Conservation (phyloP, 2,797 vertebrate species). For the Peromyscus melanophrys region DNA sequence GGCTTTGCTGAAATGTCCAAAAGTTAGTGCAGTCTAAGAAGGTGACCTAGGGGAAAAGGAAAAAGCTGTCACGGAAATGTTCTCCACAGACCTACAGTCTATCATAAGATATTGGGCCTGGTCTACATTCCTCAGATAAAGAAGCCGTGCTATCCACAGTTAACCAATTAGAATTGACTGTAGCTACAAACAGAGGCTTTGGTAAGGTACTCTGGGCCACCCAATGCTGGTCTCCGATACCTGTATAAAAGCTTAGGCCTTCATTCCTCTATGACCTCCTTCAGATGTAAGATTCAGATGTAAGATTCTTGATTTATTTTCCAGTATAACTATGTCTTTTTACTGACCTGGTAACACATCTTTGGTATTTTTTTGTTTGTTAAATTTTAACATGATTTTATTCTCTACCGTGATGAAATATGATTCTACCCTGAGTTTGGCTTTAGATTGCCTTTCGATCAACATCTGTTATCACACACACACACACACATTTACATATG, state of each 20-base stretch:
- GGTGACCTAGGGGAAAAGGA: not conserved
- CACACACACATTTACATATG: not conserved
- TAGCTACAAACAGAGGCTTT: not conserved
- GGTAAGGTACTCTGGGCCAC: not conserved
- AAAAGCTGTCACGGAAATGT: not conserved
- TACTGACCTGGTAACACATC: not conserved
- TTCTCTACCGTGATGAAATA: not conserved
- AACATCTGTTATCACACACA: not conserved
- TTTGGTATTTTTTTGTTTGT: not conserved
- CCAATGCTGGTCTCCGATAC: too few species aligned
- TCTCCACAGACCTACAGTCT: not conserved
- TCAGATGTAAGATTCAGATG: slow-evolving; percentile 12
- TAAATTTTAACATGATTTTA: not conserved
- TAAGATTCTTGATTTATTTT: slow-evolving; percentile 39
- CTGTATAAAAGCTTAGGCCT: not conserved
- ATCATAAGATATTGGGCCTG: not conserved
- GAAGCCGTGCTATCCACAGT: not conserved
- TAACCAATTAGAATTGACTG: not conserved
- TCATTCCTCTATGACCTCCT: not conserved
- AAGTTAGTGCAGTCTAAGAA: not conserved
- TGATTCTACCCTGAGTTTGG: not conserved
- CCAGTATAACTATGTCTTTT: not conserved
- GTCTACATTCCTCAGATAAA: not conserved
- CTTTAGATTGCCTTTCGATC: not conserved
- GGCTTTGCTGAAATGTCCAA: not conserved